These are phyloP conservation scores for Arbacia lixula DNA, from an alignment of 53 echinoderm and acorn worm species.

Conservation along the genomic window DNA sequence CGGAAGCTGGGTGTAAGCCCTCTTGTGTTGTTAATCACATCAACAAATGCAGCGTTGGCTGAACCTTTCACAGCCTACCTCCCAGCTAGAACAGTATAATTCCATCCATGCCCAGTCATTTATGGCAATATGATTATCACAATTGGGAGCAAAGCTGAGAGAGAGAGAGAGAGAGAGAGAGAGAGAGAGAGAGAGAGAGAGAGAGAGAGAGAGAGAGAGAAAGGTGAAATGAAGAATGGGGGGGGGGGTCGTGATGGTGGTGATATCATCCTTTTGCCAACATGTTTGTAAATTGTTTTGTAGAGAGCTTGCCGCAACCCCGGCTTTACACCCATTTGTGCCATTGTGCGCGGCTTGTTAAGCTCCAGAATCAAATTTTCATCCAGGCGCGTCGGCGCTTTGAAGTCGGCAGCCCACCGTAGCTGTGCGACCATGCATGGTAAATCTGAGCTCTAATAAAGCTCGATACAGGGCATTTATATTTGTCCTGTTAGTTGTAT, in stretches of 20 bases:
- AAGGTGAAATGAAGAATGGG: not conserved
- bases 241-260: not conserved
- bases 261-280: constrained; percentile 41
- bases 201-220: constrained; percentile 3
- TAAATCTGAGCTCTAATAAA: constrained; percentile 57
- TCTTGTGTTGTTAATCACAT: constrained; percentile 54
- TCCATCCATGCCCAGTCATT: constrained; percentile 56
- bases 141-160: constrained; percentile 41
- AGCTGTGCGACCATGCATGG: constrained; percentile 53
- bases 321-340: constrained; percentile 56
- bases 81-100: constrained; percentile 56
- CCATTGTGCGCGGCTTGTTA: constrained; percentile 56
- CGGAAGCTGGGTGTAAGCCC: constrained; percentile 45
- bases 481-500: constrained; percentile 42
- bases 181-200: constrained; percentile 24
- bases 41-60: constrained; percentile 48
- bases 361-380: constrained; percentile 58
- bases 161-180: constrained; percentile 9
- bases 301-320: constrained; percentile 35
- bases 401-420: constrained; percentile 53
- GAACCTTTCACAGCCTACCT: constrained; percentile 56
- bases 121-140: constrained; percentile 58
- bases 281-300: constrained; percentile 61
- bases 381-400: constrained; percentile 44
- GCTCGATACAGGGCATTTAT: constrained; percentile 28